These are phyloP conservation scores for Neomorphus geoffroyi DNA, from an alignment of 2,797 vertebrate genomes.

Conservation along the genomic window DNA sequence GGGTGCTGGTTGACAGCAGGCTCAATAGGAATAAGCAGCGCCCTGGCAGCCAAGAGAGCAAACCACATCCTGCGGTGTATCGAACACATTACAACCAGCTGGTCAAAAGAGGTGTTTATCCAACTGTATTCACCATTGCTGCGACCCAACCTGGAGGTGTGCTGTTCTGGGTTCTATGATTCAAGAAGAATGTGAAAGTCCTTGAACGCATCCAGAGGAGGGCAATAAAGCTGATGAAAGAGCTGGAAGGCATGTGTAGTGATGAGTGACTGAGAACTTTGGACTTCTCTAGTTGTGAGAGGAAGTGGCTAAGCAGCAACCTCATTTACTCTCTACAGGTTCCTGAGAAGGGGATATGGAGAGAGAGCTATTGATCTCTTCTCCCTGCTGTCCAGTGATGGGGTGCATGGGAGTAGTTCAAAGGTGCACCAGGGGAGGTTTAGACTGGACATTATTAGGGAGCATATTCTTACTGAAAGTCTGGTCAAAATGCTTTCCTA, in stretches of 20 bases:
- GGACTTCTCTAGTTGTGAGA: neutral
- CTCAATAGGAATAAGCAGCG: neutral
- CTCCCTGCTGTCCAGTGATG: neutral
- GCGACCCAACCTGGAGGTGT: neutral
- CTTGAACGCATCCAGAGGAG: neutral
- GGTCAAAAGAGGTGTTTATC: neutral
- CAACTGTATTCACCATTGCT: fast-evolving
- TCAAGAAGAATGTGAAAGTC: neutral
- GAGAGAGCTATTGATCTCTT: neutral
- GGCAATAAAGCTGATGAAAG: neutral
- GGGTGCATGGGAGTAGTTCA: neutral
- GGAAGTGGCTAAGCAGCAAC: neutral
- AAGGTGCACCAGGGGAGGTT: fast-evolving
- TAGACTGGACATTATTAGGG: neutral
- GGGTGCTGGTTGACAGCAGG: neutral
- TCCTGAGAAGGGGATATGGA: neutral
- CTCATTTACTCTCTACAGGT: neutral
- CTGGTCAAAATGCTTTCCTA: neutral
- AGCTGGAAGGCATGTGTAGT: neutral
- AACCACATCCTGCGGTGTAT: neutral
- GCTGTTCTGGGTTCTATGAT: neutral
- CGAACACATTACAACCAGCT: fast-evolving
- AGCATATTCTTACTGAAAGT: neutral
- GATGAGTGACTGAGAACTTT: neutral
- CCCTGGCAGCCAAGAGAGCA: neutral